Evolutionary conservation across 2,113 vertebrate species (phyloP).

Genomic region (Callospermophilus lateralis): DNA sequence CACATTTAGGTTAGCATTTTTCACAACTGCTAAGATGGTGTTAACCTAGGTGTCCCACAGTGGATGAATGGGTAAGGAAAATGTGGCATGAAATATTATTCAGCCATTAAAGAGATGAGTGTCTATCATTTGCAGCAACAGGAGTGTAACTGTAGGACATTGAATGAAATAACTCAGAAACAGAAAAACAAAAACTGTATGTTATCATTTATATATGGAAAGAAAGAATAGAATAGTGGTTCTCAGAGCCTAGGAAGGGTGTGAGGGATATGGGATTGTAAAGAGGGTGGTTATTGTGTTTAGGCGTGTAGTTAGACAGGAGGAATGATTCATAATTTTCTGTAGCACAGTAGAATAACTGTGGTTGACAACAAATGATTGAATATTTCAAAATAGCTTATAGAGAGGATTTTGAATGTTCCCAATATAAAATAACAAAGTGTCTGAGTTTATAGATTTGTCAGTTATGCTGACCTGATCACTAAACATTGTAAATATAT

Average conservation of each 20-base stretch:
- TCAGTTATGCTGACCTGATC: not conserved
- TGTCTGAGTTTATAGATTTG: not conserved
- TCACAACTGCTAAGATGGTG: not conserved
- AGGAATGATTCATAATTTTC: not conserved
- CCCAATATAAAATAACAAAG: not conserved
- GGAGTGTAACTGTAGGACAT: not conserved
- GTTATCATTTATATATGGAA: not conserved
- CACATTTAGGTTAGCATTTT: not conserved
- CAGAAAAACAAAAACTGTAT: not conserved
- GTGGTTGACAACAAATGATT: not conserved
- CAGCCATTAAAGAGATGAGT: not conserved
- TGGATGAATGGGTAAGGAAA: not conserved
- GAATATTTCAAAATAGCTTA: not conserved
- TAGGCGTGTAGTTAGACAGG: not conserved
- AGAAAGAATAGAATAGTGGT: not conserved
- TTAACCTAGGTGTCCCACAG: not conserved
- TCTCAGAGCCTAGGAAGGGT: not conserved
- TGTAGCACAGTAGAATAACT: not conserved
- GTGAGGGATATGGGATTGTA: not conserved
- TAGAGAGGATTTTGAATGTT: not conserved
- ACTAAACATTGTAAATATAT: not conserved
- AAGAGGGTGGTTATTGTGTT: not conserved
- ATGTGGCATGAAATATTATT: not conserved
- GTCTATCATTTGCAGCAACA: not conserved
- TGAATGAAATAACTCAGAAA: not conserved